Conservation (phyloP, 1,140 invertebrate species). For the Panonychus citri region DNA sequence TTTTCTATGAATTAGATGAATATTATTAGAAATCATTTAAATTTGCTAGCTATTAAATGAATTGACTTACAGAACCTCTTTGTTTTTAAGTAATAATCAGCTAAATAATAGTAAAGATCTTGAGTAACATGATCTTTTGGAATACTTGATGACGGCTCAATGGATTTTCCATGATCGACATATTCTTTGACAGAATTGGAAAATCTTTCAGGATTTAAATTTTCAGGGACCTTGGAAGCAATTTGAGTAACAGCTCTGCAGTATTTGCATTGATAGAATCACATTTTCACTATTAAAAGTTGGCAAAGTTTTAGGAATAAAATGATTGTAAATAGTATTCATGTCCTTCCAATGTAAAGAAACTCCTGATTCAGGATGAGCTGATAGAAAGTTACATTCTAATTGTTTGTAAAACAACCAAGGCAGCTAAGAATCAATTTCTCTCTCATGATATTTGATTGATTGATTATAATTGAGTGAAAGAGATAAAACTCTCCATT, state of each 20-base stretch:
- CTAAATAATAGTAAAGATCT: conserved; percentile 63
- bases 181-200: conserved; percentile 18
- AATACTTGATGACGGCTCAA: conserved; percentile 8
- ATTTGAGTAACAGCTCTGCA: conserved; percentile 49
- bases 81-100: conserved; percentile 80
- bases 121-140: conserved; percentile 5
- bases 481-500: conserved; percentile 5
- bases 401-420: conserved; percentile 3
- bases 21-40: too few species aligned
- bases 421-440: conserved; percentile 4
- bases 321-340: conserved; percentile 55
- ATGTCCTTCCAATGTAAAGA: conserved; percentile 48
- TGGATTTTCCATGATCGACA: conserved; percentile 17
- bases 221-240: conserved; percentile 43
- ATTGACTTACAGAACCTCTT: conserved; percentile 34
- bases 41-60: too few species aligned
- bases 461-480: not conserved
- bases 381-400: not conserved
- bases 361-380: not conserved
- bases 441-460: not conserved
- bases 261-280: conserved; percentile 16
- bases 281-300: conserved; percentile 42
- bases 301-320: conserved; percentile 48
- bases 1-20: conserved; percentile 23
- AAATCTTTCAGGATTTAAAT: conserved; percentile 14